These are phyloP conservation scores for Nannoperca obscura DNA, from an alignment of 2,797 vertebrate genomes.

Conservation along the genomic window DNA sequence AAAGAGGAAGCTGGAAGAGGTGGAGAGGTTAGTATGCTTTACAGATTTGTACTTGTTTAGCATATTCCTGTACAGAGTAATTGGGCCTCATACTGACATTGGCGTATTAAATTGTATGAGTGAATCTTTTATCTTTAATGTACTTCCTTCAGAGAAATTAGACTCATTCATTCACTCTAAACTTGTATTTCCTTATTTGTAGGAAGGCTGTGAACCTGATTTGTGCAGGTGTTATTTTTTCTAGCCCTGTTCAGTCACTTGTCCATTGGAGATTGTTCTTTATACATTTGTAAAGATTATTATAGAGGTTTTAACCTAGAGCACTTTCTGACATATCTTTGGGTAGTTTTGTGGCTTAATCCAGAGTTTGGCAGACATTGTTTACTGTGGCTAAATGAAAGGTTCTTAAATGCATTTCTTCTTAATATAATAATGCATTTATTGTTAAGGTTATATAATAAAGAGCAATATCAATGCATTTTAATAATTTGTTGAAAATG, in stretches of 20 bases:
- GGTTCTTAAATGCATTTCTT: neutral
- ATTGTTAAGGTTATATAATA: neutral
- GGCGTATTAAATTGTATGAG: constrained; percentile 72
- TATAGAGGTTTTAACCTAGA: neutral
- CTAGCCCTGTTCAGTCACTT: neutral
- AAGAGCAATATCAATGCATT: neutral
- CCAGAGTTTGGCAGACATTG: neutral
- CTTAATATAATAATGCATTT: neutral
- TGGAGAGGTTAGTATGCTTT: constrained; percentile 40
- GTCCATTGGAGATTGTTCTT: neutral
- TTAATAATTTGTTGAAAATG: neutral
- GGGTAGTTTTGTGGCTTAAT: neutral
- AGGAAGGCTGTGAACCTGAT: neutral
- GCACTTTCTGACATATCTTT: neutral
- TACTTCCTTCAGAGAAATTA: constrained; percentile 38
- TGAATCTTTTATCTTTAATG: constrained; percentile 39
- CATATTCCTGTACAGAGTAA: constrained; percentile 45
- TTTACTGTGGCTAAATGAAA: neutral
- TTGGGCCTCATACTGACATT: constrained; percentile 41
- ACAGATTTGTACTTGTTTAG: constrained; percentile 48
- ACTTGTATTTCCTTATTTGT: neutral
- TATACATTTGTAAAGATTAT: neutral
- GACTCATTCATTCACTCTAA: constrained; percentile 14
- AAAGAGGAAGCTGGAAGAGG: constrained; percentile 33
- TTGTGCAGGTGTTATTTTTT: constrained; percentile 1